Evolutionary conservation across 2,888 invertebrate species (phyloP), one percentile per base, ranked within the genome.

Genomic region (Tolmerus cingulatus): DNA sequence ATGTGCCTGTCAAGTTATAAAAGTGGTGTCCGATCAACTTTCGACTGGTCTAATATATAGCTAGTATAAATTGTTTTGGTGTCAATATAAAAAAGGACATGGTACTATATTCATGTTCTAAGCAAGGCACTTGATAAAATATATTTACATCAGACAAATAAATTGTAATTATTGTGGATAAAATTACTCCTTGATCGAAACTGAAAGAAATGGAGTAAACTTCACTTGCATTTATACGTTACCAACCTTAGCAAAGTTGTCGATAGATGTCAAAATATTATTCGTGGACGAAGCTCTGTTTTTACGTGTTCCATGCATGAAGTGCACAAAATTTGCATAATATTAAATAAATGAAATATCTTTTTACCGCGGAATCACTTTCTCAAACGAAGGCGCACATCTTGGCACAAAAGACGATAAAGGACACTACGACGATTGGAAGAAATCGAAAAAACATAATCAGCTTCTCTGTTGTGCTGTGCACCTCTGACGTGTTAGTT

Each of bases 401-500:
- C n/a, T 19, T 34, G 16, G 34, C 12, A 76, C 3, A 19, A 34
- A 51, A 51, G 2, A 76, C 5, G 7, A n/a, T 1, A 30, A 76
- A 34, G 2, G 40, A 30, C 27, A 76, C 2, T 7, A 34, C 1
- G 16, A n/a, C 16, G 27, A 34, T 46, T 46, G 12, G 14, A 19
- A 76, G 40, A 76, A 76, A 76, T 76, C 16, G 19, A 30, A 16
- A 34, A 76, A 27, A 66, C 34, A 34, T 76, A 76, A 46, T 12
- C 37, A 30, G 34, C 19, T 34, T 14, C 9, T 34, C 19, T 27
- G 8, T 43, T 79, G 40, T 12, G 19, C 14, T 79, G 40, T 12
- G 19, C 14, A 40, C 46, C 27, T 85, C 74, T 86, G 86, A 86
- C 86, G 86, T 86, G 86, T 86, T 74, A 23, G 8, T 43, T 82